Evolutionary conservation across 2,113 vertebrate genomes (phyloP), one percentile per base, ranked within the genome.

Genomic region (Bufo gargarizans): DNA sequence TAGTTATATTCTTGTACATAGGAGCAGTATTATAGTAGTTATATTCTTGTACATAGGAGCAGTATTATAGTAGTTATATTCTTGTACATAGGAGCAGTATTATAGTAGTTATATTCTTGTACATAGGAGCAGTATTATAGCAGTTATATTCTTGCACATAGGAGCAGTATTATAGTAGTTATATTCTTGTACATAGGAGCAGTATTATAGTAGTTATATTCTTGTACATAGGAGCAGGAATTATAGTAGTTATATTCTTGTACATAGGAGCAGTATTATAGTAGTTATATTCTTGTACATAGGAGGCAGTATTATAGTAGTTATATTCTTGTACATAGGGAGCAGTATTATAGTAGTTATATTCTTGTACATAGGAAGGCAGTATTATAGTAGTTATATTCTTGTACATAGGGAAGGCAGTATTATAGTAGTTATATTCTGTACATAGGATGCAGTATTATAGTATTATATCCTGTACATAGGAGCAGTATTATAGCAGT

Each of bases 371-470:
- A 71, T 71, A 71, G 69, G 22, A 4, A 4, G 22, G 22, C 33
- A 71, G 69, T 71, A 71, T 71, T 71, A 71, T 71, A 71, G 69
- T 71, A 71, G 69, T 71, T 71, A 71, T 71, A 71, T 71, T 16
- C 69, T 16, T 71, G 69, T 43, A 71, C 11, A 71, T 71, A 71
- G 69, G 22, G 1, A n/a, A n/a, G n/a, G 65, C 22, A 69, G 65
- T 69, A 69, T 69, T 69, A 65, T 65, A 65, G 61, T 65, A 65
- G 61, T 65, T 65, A 65, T 65, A 65, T 65, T 65, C 61, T 63
- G 61, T 69, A 69, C 7, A 69, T 69, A 69, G 65, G 65, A 3
- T n/a, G 65, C n/a, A 69, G 65, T 69, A 69, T 69, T 69, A 69
- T 69, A 69, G 65, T 69, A 69, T 69, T 61, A 69, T 69, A 69